These are phyloP conservation scores for Drosophila nigrodunni DNA, from an alignment of 1,140 invertebrate genomes.

Conservation along the genomic window DNA sequence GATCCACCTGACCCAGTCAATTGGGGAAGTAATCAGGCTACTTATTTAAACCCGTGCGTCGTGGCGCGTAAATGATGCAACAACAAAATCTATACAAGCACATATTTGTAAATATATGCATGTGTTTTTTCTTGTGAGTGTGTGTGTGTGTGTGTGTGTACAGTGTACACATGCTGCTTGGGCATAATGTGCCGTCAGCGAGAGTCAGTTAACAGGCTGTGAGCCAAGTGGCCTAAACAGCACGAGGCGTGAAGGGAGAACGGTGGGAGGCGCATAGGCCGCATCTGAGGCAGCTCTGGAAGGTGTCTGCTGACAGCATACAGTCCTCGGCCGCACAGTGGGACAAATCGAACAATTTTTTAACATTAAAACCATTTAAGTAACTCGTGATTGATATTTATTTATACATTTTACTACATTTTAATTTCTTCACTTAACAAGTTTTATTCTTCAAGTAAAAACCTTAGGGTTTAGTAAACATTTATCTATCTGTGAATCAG, in stretches of 20 bases:
- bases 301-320: slow-evolving; percentile 28
- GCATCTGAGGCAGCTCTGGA: slow-evolving; percentile 9
- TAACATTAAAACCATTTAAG: too few relatives aligned
- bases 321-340: too few relatives aligned
- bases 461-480: too few relatives aligned
- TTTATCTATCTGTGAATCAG: too few relatives aligned
- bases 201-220: slow-evolving; percentile 38
- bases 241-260: not conserved
- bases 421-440: too few relatives aligned
- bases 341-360: too few relatives aligned
- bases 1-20: slow-evolving; percentile 19
- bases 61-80: slow-evolving; percentile 19
- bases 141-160: slow-evolving; percentile 1
- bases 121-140: not conserved
- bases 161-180: slow-evolving; percentile 22
- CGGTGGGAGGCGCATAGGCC: not conserved
- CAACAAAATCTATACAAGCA: slow-evolving; percentile 15
- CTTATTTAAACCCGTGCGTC: slow-evolving; percentile 33
- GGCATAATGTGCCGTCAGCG: slow-evolving; percentile 40
- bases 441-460: too few relatives aligned
- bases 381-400: too few relatives aligned
- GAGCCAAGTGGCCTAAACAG: slow-evolving; percentile 28
- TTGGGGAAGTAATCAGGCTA: slow-evolving; percentile 42
- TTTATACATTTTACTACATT: too few relatives aligned
- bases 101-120: slow-evolving; percentile 21